Evolutionary conservation across 2,888 invertebrate genomes (phyloP), one percentile per base, ranked within the genome.

Genomic region (Ornithoptera priamus): DNA sequence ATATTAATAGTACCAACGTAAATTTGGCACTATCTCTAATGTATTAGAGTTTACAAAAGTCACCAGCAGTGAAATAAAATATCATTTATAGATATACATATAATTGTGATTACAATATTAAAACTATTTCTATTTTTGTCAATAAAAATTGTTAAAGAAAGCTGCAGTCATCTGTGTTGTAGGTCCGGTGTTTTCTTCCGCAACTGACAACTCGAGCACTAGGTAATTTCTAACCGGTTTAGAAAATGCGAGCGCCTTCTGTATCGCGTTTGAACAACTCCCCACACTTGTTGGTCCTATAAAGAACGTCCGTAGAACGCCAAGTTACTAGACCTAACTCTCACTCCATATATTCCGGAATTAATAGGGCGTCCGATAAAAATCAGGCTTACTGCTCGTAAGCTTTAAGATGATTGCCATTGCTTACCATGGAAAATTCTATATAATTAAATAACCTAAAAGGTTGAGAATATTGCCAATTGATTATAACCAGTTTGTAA

Each of bases 151-250:
- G 73, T 76, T 79, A 79, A 84, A 85, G 87, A 89, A 87, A 89
- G 84, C 81, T 85, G 81, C 81, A 78, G 79, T 83, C 85, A 81
- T 82, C 77, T 76, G 75, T 78, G 79, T 87, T 85, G 85, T 85
- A 86, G 85, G 84, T 83, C 85, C 84, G 85, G 85, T 86, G 88
- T 88, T 91, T 90, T 91, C 90, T 90, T 90, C 90, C 89, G 87
- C 86, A 84, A 87, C 84, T 86, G 84, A 85, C 86, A 85, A 92
- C 89, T 90, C 91, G 90, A 91, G 90, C 90, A 92, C 82, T 91
- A 82, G 90, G 89, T 88, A 91, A 89, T 92, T 92, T 92, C 92
- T 92, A 92, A 92, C 92, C 89, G 91, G 92, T 92, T 90, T 92
- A 92, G 92, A 92, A 92, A 92, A 91, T 86, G 84, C 86, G 84